Conservation (phyloP, 2,797 vertebrate species). For the Uromys caudimaculatus region DNA sequence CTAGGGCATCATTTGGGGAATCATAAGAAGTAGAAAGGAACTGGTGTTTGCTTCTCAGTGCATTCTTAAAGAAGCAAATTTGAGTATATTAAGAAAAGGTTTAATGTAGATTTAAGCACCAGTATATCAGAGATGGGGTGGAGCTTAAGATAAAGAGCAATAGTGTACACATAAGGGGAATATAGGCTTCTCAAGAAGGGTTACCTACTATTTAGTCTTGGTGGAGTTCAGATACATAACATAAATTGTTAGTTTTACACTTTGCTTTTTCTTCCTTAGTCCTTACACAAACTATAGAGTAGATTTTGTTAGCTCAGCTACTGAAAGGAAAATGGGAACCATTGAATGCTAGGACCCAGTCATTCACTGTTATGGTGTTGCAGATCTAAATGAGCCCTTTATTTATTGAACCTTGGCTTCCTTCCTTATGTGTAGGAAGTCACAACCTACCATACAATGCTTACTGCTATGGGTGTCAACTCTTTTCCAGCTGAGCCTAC, state of each 20-base stretch:
- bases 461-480: background rate
- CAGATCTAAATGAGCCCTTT: conserved; percentile 36
- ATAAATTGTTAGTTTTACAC: background rate
- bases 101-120: background rate
- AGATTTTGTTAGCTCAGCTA: background rate
- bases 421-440: background rate
- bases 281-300: background rate
- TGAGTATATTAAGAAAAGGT: background rate
- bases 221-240: background rate
- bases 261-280: background rate
- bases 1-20: accelerated
- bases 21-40: background rate
- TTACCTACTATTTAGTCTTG: background rate
- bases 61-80: background rate
- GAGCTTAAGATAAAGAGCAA: background rate
- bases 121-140: background rate
- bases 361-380: conserved; percentile 31
- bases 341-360: background rate
- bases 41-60: background rate
- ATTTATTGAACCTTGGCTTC: conserved; percentile 40
- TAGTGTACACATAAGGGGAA: background rate
- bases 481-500: background rate
- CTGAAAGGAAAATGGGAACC: conserved; percentile 29
- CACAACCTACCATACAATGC: background rate
- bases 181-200: background rate